These are phyloP conservation scores for Rhamphomyia laevipes DNA, from an alignment of 2,888 invertebrate genomes.

Conservation along the genomic window DNA sequence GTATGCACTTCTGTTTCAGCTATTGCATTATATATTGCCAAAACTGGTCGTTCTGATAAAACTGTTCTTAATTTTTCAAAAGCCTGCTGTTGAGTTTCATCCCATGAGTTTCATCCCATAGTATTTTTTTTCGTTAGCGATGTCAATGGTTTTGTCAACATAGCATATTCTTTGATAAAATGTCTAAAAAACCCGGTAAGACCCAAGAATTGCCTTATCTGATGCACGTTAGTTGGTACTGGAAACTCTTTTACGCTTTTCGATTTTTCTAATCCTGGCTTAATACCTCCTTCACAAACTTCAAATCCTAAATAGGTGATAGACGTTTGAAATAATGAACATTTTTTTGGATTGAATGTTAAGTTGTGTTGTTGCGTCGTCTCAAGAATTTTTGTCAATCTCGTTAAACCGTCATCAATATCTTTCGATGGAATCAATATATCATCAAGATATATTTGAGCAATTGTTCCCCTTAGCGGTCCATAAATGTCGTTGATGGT, in stretches of 20 bases:
- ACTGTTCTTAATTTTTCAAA: constrained; percentile 13
- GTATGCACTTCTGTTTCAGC: constrained; percentile 16
- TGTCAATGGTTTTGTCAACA: constrained; percentile 15
- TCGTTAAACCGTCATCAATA: constrained; percentile 11
- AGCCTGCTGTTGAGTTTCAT: constrained; percentile 10
- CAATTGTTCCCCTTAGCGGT: no score
- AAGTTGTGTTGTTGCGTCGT: neutral
- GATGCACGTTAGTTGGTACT: constrained; percentile 10
- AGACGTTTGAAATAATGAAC: constrained; percentile 13
- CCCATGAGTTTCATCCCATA: constrained; percentile 12
- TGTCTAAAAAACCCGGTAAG: constrained; percentile 19
- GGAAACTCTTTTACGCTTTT: constrained; percentile 9
- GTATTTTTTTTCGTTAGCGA: no score
- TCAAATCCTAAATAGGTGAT: constrained; percentile 18
- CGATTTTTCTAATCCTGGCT: constrained; percentile 12
- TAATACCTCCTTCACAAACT: constrained; percentile 7
- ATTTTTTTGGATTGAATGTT: constrained; percentile 11
- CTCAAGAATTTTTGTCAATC: neutral
- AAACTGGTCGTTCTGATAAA: constrained; percentile 2
- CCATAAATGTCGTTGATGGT: no score
- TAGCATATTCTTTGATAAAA: constrained; percentile 17
- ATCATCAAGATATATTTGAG: no score
- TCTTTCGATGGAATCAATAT: no score
- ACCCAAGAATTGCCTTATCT: constrained; percentile 19
- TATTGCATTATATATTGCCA: neutral